Evolutionary conservation across 2,113 vertebrate genomes (phyloP).

Genomic region (Gallinago paraguaiae): DNA sequence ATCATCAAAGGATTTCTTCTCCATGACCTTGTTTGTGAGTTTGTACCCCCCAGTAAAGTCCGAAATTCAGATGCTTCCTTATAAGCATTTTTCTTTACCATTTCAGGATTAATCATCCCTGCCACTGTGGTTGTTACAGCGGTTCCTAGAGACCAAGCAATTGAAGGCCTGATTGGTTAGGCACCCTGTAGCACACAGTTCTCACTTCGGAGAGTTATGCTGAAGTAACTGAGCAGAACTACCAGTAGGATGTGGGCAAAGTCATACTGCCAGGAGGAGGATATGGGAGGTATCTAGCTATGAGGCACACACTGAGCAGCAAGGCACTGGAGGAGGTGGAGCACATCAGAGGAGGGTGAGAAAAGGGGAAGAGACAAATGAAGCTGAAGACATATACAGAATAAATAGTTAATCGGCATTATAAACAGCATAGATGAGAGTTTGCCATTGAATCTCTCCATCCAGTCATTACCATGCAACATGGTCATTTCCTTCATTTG

Average conservation of each 20-base stretch:
- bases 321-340: background rate
- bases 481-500: background rate
- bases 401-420: background rate
- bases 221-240: background rate
- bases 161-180: slow-evolving; percentile 11
- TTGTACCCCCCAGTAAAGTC: background rate
- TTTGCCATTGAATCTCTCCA: background rate
- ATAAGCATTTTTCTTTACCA: slow-evolving; percentile 45
- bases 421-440: background rate
- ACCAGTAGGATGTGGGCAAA: background rate
- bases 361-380: background rate
- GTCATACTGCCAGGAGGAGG: background rate
- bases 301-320: background rate
- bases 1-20: background rate
- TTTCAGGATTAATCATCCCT: slow-evolving; percentile 57
- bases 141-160: background rate
- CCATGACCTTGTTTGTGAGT: slow-evolving; percentile 19
- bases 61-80: background rate
- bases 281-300: background rate
- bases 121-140: background rate
- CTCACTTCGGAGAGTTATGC: background rate
- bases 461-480: background rate
- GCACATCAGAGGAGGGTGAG: background rate
- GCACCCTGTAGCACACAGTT: background rate
- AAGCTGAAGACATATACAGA: background rate